Percentiles rank a stretch among this genome's conserved stretches.
Conservation (phyloP, 1,140 invertebrate genomes). For the Drosophila willistoni region DNA sequence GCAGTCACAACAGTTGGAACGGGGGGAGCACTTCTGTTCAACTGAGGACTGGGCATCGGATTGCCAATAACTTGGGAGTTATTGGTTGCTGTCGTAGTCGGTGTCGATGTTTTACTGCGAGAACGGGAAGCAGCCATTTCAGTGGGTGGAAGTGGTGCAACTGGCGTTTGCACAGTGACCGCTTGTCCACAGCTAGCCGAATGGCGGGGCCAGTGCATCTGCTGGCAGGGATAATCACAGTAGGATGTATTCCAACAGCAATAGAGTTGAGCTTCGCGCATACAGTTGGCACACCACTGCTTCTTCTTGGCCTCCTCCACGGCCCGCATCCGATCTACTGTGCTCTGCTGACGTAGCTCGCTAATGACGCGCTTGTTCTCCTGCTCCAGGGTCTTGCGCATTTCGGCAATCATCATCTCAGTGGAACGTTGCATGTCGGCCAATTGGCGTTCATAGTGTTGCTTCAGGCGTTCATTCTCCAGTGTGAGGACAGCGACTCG, state of each 20-base stretch:
- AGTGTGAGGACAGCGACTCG: constrained; percentile 85
- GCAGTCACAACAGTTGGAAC: not conserved
- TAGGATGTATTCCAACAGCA: constrained; percentile 98
- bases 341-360: constrained; percentile 86
- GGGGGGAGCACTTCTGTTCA: not conserved
- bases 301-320: constrained; percentile 91
- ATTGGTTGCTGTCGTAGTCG: not conserved
- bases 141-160: not conserved
- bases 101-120: not conserved
- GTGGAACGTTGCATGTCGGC: constrained; percentile 83
- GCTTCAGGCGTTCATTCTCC: constrained; percentile 87
- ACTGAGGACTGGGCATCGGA: not conserved
- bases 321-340: constrained; percentile 87
- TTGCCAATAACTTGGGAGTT: constrained; percentile 8
- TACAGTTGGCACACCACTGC: constrained; percentile 95
- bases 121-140: constrained; percentile 1
- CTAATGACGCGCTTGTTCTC: constrained; percentile 87
- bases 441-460: constrained; percentile 84
- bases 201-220: constrained; percentile 88
- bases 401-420: constrained; percentile 84
- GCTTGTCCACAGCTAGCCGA: constrained; percentile 72
- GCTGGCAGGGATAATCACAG: constrained; percentile 93
- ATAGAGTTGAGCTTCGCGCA: constrained; percentile 94
- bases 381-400: constrained; percentile 87
- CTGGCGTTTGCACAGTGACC: constrained; percentile 11